These are phyloP conservation scores for Ivindomyrus marchei DNA, from an alignment of 2,113 vertebrate genomes.

Conservation along the genomic window DNA sequence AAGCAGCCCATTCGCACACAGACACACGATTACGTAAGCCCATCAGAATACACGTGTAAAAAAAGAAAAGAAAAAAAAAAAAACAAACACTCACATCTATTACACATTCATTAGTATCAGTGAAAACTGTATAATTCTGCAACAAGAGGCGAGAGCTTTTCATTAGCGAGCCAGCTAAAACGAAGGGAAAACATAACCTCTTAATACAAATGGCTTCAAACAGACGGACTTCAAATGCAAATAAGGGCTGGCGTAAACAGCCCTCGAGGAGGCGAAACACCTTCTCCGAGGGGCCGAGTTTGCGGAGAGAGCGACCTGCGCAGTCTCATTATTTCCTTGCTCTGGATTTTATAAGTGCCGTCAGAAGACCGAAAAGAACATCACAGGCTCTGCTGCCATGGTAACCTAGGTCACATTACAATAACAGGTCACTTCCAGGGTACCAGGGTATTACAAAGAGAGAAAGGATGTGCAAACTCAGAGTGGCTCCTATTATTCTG, in stretches of 20 bases:
- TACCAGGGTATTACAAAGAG: constrained; percentile 32
- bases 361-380: constrained; percentile 45
- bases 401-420: constrained; percentile 56
- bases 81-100: background rate
- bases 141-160: background rate
- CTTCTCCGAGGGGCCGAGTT: background rate
- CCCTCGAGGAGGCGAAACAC: constrained; percentile 26
- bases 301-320: background rate
- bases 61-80: background rate
- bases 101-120: background rate
- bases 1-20: background rate
- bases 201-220: constrained; percentile 30
- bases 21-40: background rate
- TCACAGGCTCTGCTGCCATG: constrained; percentile 56
- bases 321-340: constrained; percentile 32
- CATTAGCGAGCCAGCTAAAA: constrained; percentile 14
- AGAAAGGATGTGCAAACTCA: constrained; percentile 13
- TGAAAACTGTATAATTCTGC: constrained; percentile 33
- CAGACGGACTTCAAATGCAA: constrained; percentile 3
- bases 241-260: constrained; percentile 29
- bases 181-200: constrained; percentile 15
- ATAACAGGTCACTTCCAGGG: constrained; percentile 50
- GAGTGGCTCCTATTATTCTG: background rate
- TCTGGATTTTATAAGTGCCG: constrained; percentile 17
- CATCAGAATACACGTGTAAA: background rate